Base-by-base conservation (phyloP, 2,113 vertebrate species). In the Numenius arquata region DNA sequence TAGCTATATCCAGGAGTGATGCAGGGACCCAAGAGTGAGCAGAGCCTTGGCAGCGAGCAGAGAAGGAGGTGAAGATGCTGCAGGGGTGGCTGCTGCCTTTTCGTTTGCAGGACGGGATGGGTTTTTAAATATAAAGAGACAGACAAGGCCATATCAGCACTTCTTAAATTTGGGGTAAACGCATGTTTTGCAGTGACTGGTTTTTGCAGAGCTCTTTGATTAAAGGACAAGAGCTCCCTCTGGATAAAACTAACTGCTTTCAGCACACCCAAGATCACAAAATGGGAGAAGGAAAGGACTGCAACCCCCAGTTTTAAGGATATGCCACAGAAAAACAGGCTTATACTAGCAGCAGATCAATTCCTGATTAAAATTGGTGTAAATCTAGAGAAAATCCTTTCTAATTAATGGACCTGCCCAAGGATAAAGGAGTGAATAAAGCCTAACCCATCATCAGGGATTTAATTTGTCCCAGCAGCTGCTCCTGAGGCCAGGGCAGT, bases 61-160 rank as follows among this genome's bases (percentile, higher is more conserved):
- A 65, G 93, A 89, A 63, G 63, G 14, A 89, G 45, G 66, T 59
- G 66, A 43, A 89, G 89, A 67, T 47, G 52, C 87, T 86, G 65
- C 93, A 88, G 89, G 84, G 65, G 56, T 11, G 73, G 77, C 55
- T 81, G 82, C 86, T 87, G 7, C 67, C 29, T 95, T 79, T 77
- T 80, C n/a, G 6, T 87, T 86, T 90, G 38, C 94, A 85, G 18
- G 14, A 59, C 13, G 6, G 8, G 86, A 83, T 65, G 74, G 94
- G 88, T 36, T 93, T 96, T 96, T 92, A 95, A 96, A 90, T 74
- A 59, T 15, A 62, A 85, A 59, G 47, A 88, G 83, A 68, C 67
- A 78, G 17, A 52, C 2, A 3, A 73, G 21, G 59, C 27, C 4
- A 1, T 12, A 67, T 71, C 15, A 9, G 75, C 48, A 43, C 45